A percentile compares a stretch with the other conserved stretches of the same genome.
Evolutionary conservation across 2,113 vertebrate species (phyloP).

Genomic region (Nerophis ophidion): DNA sequence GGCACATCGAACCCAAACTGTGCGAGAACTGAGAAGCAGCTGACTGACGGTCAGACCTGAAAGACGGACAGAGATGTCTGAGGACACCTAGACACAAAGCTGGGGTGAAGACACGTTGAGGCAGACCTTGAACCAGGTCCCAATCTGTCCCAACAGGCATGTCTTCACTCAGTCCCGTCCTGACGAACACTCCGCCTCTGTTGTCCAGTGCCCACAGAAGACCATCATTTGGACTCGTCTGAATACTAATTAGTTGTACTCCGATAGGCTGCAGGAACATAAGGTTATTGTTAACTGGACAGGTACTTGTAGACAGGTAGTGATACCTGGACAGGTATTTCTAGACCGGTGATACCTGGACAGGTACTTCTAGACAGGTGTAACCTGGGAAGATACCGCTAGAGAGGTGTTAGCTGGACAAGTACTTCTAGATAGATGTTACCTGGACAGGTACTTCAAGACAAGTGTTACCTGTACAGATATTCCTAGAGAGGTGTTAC

Average conservation of each 20-base stretch:
- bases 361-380: not conserved
- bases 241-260: constrained; percentile 80
- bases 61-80: not conserved
- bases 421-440: constrained; percentile 78
- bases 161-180: constrained; percentile 86
- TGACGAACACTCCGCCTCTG: constrained; percentile 83
- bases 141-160: constrained; percentile 95
- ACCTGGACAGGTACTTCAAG: not conserved
- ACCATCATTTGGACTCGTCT: constrained; percentile 86
- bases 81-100: not conserved
- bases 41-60: constrained; percentile 86
- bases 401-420: constrained; percentile 69
- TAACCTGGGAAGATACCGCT: constrained; percentile 76
- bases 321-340: constrained; percentile 79
- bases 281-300: constrained; percentile 13
- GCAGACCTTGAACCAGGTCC: constrained; percentile 89
- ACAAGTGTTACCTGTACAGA: not conserved
- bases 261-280: constrained; percentile 78
- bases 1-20: constrained; percentile 87
- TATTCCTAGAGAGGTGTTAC: not conserved
- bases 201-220: constrained; percentile 91
- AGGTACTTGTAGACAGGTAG: not conserved
- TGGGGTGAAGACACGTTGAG: not conserved
- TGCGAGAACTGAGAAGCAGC: constrained; percentile 81
- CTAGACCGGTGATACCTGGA: constrained; percentile 78